Percentiles rank a stretch among this genome's conserved stretches.
Conservation (phyloP, 1,140 invertebrate genomes). For the Oryzaephilus surinamensis region DNA sequence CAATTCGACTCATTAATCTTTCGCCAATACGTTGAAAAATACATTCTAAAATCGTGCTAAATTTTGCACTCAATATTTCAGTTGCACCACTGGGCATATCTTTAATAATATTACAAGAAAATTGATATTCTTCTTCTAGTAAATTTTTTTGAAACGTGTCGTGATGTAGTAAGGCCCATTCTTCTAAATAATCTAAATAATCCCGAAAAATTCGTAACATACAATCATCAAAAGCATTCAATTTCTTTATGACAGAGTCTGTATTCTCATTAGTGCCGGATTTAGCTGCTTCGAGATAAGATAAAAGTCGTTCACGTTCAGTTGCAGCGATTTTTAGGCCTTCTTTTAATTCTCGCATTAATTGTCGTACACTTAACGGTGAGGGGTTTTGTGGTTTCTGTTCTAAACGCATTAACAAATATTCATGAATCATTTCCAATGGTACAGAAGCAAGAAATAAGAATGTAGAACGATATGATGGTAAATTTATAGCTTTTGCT, state of each 20-base stretch:
- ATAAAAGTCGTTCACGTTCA: constrained; percentile 62
- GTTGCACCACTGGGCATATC: constrained; percentile 57
- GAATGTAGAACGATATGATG: constrained; percentile 72
- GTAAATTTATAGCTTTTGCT: constrained; percentile 60
- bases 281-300: constrained; percentile 56
- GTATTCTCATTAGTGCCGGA: constrained; percentile 10
- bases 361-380: constrained; percentile 69
- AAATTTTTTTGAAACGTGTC: constrained; percentile 62
- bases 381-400: constrained; percentile 75
- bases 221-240: constrained; percentile 66
- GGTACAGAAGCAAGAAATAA: constrained; percentile 75
- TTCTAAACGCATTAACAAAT: constrained; percentile 70
- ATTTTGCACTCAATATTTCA: constrained; percentile 52
- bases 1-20: constrained; percentile 41
- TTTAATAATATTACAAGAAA: constrained; percentile 57
- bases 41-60: constrained; percentile 47
- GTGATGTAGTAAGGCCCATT: constrained; percentile 59
- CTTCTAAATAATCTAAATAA: constrained; percentile 64
- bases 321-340: constrained; percentile 67
- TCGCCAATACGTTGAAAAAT: constrained; percentile 41
- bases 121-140: constrained; percentile 72
- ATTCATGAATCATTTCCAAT: constrained; percentile 81
- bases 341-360: constrained; percentile 81
- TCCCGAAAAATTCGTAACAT: constrained; percentile 49
- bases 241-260: constrained; percentile 40